Conservation (phyloP, 2,797 vertebrate genomes). For the Poecile montanus region DNA sequence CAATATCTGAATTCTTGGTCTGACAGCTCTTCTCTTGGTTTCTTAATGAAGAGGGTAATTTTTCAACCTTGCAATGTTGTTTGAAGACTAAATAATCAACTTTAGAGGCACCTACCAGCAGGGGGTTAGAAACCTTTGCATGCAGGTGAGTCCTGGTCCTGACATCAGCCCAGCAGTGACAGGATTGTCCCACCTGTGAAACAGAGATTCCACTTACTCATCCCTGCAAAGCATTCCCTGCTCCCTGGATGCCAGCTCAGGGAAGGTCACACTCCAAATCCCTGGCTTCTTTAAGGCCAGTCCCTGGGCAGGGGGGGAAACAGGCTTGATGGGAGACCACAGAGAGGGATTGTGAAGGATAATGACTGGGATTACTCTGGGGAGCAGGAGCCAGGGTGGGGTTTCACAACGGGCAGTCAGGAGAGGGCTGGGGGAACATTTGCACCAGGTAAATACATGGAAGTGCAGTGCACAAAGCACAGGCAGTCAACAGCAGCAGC, state of each 20-base stretch:
- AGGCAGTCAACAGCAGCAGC: neutral
- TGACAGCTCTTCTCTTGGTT: neutral
- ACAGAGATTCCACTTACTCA: neutral
- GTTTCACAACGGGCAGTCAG: rapidly evolving
- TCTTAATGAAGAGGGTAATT: neutral
- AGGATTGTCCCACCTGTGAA: neutral
- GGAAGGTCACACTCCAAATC: neutral
- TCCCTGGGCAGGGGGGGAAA: neutral
- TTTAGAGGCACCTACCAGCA: neutral
- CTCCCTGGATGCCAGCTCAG: neutral
- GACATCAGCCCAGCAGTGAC: neutral
- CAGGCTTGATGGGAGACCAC: neutral
- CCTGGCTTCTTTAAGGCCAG: neutral
- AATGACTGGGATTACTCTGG: neutral
- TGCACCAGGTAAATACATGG: neutral
- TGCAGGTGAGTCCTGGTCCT: neutral
- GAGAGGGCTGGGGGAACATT: neutral
- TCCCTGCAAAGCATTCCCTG: neutral
- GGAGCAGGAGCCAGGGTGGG: neutral
- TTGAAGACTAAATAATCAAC: neutral
- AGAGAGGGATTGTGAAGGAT: neutral
- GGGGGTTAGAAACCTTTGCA: neutral
- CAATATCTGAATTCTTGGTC: neutral
- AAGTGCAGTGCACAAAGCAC: neutral
- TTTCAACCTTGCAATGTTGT: neutral